Base-by-base conservation (phyloP, 2,797 vertebrate species). In the Falco concolor region DNA sequence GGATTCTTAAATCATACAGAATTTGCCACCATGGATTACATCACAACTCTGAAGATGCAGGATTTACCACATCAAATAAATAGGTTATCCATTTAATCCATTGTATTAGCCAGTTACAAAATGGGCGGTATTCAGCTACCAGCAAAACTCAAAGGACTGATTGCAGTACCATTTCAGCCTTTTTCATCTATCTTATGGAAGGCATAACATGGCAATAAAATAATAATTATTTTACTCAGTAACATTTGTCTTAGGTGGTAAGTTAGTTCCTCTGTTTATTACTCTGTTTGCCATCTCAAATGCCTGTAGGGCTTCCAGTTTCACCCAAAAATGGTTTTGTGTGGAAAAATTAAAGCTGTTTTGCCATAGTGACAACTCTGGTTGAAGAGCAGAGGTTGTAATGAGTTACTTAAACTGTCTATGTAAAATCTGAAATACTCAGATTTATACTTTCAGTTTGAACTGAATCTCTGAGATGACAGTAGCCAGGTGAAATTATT, bases 1-100 rank as follows among this genome's bases (percentile, higher is more conserved):
- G 77, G 38, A 76, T 95, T 87, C 79, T 94, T 88, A 95, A 95
- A 82, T 95, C 50, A 91, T 82, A 73, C 47, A 87, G 90, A 92
- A 93, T 96, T 96, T 95, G 49, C 64, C 70, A 74, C 49, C 9
- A 4, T 92, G 81, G 68, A 70, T 96, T 89, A 90, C 84, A 63
- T 95, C 64, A 80, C 0, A 0, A 64, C n/a, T 59, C 54, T 63
- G 36, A 92, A 83, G 84, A 92, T 0, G 2, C 50, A 38, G 67
- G 28, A 44, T 94, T 80, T 87, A 67, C 82, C 77, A 83, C 90
- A 87, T 93, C 82, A 87, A 74, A 87, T 86, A 67, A 49, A 69
- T 24, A 17, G 8, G 24, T 69, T 75, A 67, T 45, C 44, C 25
- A 4, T 84, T 57, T 67, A 42, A 67, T 84, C 15, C 0, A 0